These are phyloP conservation scores for Drosophila baimaii DNA, from an alignment of 1,140 invertebrate species.

Conservation along the genomic window DNA sequence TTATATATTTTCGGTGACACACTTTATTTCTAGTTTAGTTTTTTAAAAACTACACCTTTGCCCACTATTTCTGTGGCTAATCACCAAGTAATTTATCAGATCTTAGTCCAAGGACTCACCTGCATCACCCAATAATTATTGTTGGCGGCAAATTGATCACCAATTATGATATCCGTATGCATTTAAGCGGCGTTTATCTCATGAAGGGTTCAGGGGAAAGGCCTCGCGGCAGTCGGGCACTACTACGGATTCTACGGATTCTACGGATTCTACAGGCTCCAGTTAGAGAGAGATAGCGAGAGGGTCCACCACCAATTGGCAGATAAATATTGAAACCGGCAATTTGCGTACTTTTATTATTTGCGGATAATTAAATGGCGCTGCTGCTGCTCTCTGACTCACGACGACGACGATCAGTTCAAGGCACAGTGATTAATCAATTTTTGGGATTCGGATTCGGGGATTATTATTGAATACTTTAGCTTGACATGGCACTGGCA, in stretches of 20 bases:
- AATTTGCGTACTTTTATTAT: conserved; percentile 35
- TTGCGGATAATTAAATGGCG: conserved; percentile 46
- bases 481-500: conserved; percentile 48
- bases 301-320: neutral
- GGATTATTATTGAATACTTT: conserved; percentile 52
- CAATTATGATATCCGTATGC: conserved; percentile 85
- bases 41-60: neutral
- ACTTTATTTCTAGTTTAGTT: neutral
- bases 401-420: conserved; percentile 65
- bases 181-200: conserved; percentile 79
- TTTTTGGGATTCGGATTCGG: conserved; percentile 27
- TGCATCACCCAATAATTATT: conserved; percentile 84
- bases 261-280: conserved; percentile 7
- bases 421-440: conserved; percentile 60
- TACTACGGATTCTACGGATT: conserved; percentile 15
- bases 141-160: conserved; percentile 84
- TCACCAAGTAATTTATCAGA: neutral
- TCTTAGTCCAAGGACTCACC: conserved; percentile 57
- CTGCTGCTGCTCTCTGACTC: conserved; percentile 47
- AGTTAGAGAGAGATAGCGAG: too few species aligned
- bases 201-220: conserved; percentile 41
- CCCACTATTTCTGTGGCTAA: neutral
- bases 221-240: conserved; percentile 21
- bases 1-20: neutral
- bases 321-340: conserved; percentile 28